Percentiles rank a stretch among this genome's conserved stretches.
phyloP scores from a whole-genome alignment of 2,797 vertebrate species.

The Nyctalus aviator region DNA sequence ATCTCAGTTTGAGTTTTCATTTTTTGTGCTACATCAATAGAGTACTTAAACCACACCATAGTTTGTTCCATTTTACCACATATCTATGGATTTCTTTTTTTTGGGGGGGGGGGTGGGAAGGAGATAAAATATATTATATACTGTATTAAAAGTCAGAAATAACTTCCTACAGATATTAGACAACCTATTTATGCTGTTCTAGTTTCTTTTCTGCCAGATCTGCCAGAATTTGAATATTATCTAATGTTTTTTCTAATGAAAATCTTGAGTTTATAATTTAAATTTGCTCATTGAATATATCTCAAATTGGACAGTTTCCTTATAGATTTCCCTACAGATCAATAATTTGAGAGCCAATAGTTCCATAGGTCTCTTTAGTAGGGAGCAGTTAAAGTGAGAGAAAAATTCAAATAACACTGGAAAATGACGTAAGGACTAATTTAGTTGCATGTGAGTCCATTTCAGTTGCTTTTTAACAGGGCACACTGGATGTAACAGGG shows the following conservation, averaged over 20 bases:
- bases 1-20: slow-evolving; percentile 41
- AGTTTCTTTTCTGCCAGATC: slow-evolving; percentile 34
- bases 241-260: slow-evolving; percentile 74
- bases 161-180: slow-evolving; percentile 42
- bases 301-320: slow-evolving; percentile 70
- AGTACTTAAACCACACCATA: slow-evolving; percentile 10
- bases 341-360: slow-evolving; percentile 54
- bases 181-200: slow-evolving; percentile 15
- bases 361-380: slow-evolving; percentile 16
- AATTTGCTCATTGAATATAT: slow-evolving; percentile 59
- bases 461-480: slow-evolving; percentile 17
- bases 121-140: neutral
- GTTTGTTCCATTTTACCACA: slow-evolving; percentile 54
- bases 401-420: slow-evolving; percentile 50
- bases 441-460: neutral
- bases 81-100: neutral
- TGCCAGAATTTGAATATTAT: slow-evolving; percentile 72
- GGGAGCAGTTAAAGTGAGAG: slow-evolving; percentile 60
- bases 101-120: no score
- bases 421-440: neutral
- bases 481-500: neutral
- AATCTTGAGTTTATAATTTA: slow-evolving; percentile 77
- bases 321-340: slow-evolving; percentile 65
- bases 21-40: slow-evolving; percentile 54
- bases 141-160: slow-evolving; percentile 41